phyloP scores from a whole-genome alignment of 2,797 vertebrate genomes.

The Microhierax caerulescens region DNA sequence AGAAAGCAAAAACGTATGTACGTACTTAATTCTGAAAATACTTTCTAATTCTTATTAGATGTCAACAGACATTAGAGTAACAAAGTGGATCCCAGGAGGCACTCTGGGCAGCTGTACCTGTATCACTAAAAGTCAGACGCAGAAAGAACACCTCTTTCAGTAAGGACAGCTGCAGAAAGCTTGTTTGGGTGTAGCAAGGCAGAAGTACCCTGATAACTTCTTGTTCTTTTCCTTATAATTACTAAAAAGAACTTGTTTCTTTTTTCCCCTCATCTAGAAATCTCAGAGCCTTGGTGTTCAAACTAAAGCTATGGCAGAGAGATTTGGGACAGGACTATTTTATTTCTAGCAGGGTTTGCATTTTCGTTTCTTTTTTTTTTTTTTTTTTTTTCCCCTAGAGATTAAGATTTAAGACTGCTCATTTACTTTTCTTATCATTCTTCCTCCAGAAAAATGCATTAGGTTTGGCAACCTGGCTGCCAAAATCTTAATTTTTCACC shows the following conservation, averaged over 20 bases:
- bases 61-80: background rate
- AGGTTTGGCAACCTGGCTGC: background rate
- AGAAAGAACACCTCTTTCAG: background rate
- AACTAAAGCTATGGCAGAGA: background rate
- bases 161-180: background rate
- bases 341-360: background rate
- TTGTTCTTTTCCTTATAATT: background rate
- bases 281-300: background rate
- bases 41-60: background rate
- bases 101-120: background rate
- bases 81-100: background rate
- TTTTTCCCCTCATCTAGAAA: background rate
- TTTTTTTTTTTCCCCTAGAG: background rate
- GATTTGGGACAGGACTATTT: background rate
- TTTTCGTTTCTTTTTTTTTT: background rate
- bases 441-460: background rate
- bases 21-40: background rate
- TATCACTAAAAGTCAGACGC: background rate
- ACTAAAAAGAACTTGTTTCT: background rate
- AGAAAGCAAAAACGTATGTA: background rate
- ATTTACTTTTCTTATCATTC: background rate
- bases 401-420: background rate
- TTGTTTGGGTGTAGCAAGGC: background rate
- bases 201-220: background rate
- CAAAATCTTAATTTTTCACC: background rate